Percentiles rank a stretch among this genome's conserved stretches.
phyloP scores from a whole-genome alignment of 1,140 invertebrate species.

The Halictus rubicundus region DNA sequence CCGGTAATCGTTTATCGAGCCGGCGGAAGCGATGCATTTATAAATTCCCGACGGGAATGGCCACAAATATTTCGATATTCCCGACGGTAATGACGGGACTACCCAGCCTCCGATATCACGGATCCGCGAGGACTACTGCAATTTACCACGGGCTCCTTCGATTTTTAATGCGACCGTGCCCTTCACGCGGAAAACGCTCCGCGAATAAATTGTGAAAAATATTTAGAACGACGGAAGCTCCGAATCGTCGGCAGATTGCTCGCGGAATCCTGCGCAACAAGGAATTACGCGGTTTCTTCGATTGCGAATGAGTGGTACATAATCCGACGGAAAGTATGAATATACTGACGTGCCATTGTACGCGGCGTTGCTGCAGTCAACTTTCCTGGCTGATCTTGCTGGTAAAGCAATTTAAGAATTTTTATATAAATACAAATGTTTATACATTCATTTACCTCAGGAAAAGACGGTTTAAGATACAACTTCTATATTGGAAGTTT shows the following conservation, averaged over 20 bases:
- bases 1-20: conserved; percentile 31
- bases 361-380: too few relatives aligned
- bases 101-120: background rate
- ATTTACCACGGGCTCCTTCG: conserved; percentile 71
- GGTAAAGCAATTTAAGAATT: too few relatives aligned
- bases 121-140: conserved; percentile 34
- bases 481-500: too few relatives aligned
- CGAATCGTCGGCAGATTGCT: background rate
- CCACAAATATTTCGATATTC: conserved; percentile 37
- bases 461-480: too few relatives aligned
- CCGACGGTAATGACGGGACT: background rate
- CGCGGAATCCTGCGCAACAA: too few relatives aligned
- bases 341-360: too few relatives aligned
- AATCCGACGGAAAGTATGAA: background rate
- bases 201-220: conserved; percentile 3
- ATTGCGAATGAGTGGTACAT: background rate
- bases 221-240: background rate
- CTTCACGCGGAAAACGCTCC: conserved; percentile 67
- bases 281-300: too few relatives aligned
- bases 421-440: too few relatives aligned
- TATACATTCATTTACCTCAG: too few relatives aligned
- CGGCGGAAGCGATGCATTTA: conserved; percentile 5
- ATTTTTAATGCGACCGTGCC: conserved; percentile 77
- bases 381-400: too few relatives aligned
- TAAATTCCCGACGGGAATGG: conserved; percentile 20